Evolutionary conservation across 2,888 invertebrate species (phyloP), one percentile per base, ranked within the genome.

Genomic region (Zhuqinia jingwanae): DNA sequence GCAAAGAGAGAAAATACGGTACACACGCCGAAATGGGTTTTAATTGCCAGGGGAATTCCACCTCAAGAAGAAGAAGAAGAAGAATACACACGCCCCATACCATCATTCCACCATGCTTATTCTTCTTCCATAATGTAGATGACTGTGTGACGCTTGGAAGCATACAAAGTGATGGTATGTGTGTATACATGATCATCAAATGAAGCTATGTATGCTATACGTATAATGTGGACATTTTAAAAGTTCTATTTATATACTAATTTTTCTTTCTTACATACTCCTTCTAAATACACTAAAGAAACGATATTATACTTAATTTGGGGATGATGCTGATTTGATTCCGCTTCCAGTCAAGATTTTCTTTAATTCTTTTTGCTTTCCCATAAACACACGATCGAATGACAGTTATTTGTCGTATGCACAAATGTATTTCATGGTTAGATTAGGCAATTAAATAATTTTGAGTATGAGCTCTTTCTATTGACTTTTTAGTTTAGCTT

Each of bases 1-100:
- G 91, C 91, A 91, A 91, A 91, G 91, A 91, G 91, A 91, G 91
- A 89, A 87, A 78, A 81, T 90, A 90, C 87, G 90, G 89, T 87
- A 86, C 87, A 89, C 87, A 87, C 82, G 85, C 88, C 85, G 90
- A 89, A 90, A 90, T 90, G 90, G 89, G 88, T 87, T 90, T 90
- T 89, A 90, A 90, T 90, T 90, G 89, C 85, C 90, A 81, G 53
- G 90, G 90, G 90, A 90, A 90, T 90, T 89, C 89, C 84, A 89
- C 90, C 90, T 90, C 87, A 88, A 90, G 89, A 88, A 79, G 73
- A 77, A 85, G n/a, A n/a, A n/a, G n/a, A n/a, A n/a, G n/a, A n/a
- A n/a, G n/a, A n/a, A n/a, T n/a, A n/a, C 63, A 82, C 68, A 47
- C 76, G 65, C 73, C 58, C 60, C 8, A 45, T 58, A 15, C 56